phyloP scores from a whole-genome alignment of 2,113 vertebrate species.

The Calidris pygmaea region DNA sequence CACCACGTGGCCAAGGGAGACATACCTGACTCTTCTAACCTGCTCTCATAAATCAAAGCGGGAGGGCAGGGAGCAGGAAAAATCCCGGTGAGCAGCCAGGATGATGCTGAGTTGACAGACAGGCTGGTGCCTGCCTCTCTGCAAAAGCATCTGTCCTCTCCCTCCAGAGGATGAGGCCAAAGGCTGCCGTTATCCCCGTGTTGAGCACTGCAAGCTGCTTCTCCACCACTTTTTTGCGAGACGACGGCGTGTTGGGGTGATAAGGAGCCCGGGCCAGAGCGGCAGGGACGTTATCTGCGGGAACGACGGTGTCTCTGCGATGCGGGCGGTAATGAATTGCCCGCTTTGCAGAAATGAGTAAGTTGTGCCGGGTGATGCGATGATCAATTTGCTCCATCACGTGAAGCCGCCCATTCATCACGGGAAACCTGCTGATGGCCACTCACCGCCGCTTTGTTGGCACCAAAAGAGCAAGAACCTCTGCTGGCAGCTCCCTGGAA shows the following conservation, averaged over 20 bases:
- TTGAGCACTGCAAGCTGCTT: background rate
- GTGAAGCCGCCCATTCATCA: constrained; percentile 78
- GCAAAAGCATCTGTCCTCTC: background rate
- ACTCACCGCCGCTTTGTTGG: constrained; percentile 45
- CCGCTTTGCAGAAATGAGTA: constrained; percentile 70
- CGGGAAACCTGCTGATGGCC: constrained; percentile 53
- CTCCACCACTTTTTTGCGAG: background rate
- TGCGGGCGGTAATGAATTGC: constrained; percentile 58
- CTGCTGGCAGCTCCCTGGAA: constrained; percentile 18
- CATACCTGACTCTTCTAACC: background rate
- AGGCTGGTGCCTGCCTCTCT: background rate
- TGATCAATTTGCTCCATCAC: constrained; percentile 73
- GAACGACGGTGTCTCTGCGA: constrained; percentile 7
- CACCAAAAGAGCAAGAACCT: constrained; percentile 46
- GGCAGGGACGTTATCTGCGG: constrained; percentile 24
- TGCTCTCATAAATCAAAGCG: background rate
- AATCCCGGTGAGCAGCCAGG: background rate
- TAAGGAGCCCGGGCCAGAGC: background rate
- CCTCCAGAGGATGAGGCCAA: background rate
- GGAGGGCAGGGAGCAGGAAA: background rate
- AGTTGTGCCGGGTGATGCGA: constrained; percentile 68
- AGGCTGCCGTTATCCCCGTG: background rate
- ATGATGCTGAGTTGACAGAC: background rate
- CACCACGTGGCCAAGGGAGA: background rate
- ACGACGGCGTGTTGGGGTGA: background rate